phyloP scores from a whole-genome alignment of 1,140 invertebrate species.

The Trissolcus basalis region DNA sequence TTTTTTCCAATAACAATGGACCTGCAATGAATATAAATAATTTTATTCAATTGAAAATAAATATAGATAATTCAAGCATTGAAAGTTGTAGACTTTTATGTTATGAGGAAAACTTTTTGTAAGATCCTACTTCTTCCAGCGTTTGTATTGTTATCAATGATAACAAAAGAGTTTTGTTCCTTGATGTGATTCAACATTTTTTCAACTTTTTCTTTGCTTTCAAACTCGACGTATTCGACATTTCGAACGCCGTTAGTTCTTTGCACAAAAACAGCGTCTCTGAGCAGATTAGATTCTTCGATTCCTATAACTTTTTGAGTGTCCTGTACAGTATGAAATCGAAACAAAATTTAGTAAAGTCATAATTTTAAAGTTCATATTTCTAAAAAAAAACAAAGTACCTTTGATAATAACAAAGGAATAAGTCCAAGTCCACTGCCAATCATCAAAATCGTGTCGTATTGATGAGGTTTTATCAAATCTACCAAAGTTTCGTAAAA shows the following conservation, averaged over 20 bases:
- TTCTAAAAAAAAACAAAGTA: constrained; percentile 18
- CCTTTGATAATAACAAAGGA: constrained; percentile 24
- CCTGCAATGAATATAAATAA: constrained; percentile 26
- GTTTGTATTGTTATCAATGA: constrained; percentile 23
- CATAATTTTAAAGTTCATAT: too few relatives aligned
- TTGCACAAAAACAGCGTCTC: constrained; percentile 1
- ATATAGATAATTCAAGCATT: too few relatives aligned
- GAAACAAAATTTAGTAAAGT: constrained; percentile 8
- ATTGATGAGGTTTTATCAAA: constrained; percentile 15
- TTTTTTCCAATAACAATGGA: constrained; percentile 2
- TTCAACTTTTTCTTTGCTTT: constrained; percentile 1
- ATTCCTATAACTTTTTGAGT: constrained; percentile 14
- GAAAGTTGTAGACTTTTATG: too few relatives aligned
- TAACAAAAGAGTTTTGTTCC: constrained; percentile 6
- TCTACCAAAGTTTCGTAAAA: constrained; percentile 16
- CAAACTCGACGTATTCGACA: constrained; percentile 12
- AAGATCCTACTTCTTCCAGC: constrained; percentile 23
- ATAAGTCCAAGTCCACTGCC: constrained; percentile 37
- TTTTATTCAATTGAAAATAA: too few relatives aligned
- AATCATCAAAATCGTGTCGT: constrained; percentile 25
- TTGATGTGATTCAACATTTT: constrained; percentile 13
- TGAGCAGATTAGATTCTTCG: constrained; percentile 5
- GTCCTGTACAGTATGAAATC: background rate
- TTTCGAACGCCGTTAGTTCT: constrained; percentile 18
- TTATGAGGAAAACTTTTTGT: background rate